Evolutionary conservation across 1,140 invertebrate genomes (phyloP), one percentile per base, ranked within the genome.

Genomic region (Danaus plexippus): DNA sequence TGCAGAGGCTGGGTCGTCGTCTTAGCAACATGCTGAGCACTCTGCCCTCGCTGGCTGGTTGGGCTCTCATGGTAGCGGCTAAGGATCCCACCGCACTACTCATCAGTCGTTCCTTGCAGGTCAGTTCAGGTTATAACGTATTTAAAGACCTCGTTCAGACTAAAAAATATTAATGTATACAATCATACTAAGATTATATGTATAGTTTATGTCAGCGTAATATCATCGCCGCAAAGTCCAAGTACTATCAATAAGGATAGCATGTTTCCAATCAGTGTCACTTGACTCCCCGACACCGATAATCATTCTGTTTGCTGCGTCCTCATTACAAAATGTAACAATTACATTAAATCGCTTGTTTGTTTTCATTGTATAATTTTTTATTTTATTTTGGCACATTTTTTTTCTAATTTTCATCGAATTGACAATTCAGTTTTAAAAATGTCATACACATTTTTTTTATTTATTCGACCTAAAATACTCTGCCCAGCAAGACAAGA

Each of bases 21-120:
- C 54, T 77, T 1, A 80, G 77, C n/a, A 85, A 85, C 60, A 80
- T 84, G 66, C 72, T 85, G 1, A 84, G 80, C 60, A 71, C 69
- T 0, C 59, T 85, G 10, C 82, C 82, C 3, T 51, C 80, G 4
- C 47, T 84, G 22, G 75, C 59, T 0, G 82, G 82, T 1, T 85
- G 82, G 82, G 80, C 73, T 1, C 58, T 85, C n/a, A 54, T 84
- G 49, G 63, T 77, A 1, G 54, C 71, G 0, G 76, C 82, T 2
- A 76, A 61, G 6, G 75, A 66, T 2, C 80, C 82, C 3, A 55
- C 60, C 0, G 67, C 70, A 0, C 42, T 85, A 1, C 67, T 85
- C 0, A 53, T 74, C 22, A 81, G 82, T 51, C 66, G 82, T 40
- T 73, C 63, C 47, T 63, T 85, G 22, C 77, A 78, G 74, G 82